Percentiles rank a stretch among this genome's conserved stretches.
These are phyloP conservation scores for Artemia franciscana DNA, from an alignment of 1,140 invertebrate species.

Conservation along the genomic window DNA sequence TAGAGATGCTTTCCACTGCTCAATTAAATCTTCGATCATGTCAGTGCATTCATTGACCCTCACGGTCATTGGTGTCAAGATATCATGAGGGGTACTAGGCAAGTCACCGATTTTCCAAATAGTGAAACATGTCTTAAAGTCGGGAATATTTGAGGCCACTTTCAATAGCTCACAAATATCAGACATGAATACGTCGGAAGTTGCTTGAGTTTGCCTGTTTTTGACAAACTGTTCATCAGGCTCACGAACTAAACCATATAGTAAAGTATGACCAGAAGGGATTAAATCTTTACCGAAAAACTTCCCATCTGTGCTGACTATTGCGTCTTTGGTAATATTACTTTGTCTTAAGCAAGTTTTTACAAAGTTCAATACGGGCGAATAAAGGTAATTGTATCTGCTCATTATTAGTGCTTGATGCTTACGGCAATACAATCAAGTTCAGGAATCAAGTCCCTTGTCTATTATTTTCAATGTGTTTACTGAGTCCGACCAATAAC, in stretches of 20 bases:
- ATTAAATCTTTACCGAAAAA: too few relatives aligned
- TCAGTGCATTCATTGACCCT: too few relatives aligned
- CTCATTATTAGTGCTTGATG: conserved; percentile 5
- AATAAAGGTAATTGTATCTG: neutral
- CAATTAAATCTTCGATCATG: too few relatives aligned
- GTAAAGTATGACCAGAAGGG: neutral
- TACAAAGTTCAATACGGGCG: neutral
- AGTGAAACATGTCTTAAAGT: too few relatives aligned
- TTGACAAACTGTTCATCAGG: neutral
- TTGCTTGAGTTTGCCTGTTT: neutral
- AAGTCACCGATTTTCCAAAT: too few relatives aligned
- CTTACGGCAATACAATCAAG: neutral
- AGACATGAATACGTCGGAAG: neutral
- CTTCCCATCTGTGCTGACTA: neutral
- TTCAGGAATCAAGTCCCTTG: too few relatives aligned
- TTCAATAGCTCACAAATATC: neutral
- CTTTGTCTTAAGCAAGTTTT: neutral
- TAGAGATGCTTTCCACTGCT: too few relatives aligned
- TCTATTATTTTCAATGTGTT: too few relatives aligned
- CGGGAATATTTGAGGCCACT: too few relatives aligned
- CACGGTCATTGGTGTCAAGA: too few relatives aligned
- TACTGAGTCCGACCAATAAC: too few relatives aligned
- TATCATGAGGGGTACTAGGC: too few relatives aligned
- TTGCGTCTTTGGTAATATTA: neutral
- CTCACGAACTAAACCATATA: neutral